A percentile compares a stretch with the other conserved stretches of the same genome.
phyloP scores from a whole-genome alignment of 2,797 vertebrate species.

The Mormyrops boulengeri region DNA sequence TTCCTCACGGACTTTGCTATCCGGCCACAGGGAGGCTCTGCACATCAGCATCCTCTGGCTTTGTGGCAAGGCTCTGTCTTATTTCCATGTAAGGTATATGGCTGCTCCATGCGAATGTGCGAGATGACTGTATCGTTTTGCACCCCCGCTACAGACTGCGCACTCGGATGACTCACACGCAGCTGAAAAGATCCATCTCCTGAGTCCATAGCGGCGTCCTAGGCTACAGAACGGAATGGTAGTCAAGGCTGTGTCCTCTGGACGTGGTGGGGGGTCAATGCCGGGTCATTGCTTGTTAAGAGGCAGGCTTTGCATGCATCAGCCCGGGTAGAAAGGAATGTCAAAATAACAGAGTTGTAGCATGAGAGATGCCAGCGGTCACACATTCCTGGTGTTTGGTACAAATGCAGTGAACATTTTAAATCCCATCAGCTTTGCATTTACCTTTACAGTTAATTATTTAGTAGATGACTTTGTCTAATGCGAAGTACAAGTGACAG shows the following conservation, averaged over 20 bases:
- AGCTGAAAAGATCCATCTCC: slow-evolving; percentile 10
- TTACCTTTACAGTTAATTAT: background rate
- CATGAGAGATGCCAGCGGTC: background rate
- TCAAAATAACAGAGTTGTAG: background rate
- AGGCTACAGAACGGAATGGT: background rate
- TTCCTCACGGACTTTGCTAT: background rate
- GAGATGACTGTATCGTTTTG: slow-evolving; percentile 14
- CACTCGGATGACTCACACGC: background rate
- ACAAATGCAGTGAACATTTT: background rate
- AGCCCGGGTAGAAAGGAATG: background rate
- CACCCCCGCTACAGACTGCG: slow-evolving; percentile 4
- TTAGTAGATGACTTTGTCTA: background rate
- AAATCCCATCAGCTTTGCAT: background rate
- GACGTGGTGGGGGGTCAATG: background rate
- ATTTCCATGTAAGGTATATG: slow-evolving; percentile 11
- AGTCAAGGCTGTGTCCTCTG: background rate
- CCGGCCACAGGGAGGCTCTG: background rate
- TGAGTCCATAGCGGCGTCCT: background rate
- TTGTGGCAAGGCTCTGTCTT: background rate
- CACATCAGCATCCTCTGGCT: background rate
- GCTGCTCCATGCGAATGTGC: background rate
- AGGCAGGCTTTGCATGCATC: background rate
- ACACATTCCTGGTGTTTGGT: background rate
- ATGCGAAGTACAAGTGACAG: background rate
- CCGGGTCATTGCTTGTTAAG: background rate